Percentiles rank a stretch among this genome's conserved stretches.
Evolutionary conservation across 2,113 vertebrate species (phyloP).

Genomic region (Petrocephalus microphthalmus): DNA sequence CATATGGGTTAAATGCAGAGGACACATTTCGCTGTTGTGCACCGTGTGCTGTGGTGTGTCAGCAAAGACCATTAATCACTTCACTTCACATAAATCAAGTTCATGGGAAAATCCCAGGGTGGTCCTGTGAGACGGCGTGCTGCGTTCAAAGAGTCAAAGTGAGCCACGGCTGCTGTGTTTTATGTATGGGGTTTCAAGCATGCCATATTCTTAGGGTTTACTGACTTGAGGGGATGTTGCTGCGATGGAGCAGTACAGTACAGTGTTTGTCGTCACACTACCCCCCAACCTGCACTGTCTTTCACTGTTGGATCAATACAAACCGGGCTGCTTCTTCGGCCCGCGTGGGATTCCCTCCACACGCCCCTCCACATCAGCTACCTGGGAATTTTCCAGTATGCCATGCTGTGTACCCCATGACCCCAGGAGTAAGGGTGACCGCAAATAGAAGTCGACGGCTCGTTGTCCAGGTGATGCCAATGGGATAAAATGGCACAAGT

Average conservation of each 20-base stretch:
- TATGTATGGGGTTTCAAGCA: neutral
- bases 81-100: neutral
- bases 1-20: no score
- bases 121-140: neutral
- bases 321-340: neutral
- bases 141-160: neutral
- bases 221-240: neutral
- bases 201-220: neutral
- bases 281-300: neutral
- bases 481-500: neutral
- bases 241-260: neutral
- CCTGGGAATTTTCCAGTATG: neutral
- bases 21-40: no score
- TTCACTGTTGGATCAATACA: neutral
- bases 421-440: slow-evolving; percentile 1
- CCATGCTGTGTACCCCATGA: neutral
- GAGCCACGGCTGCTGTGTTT: neutral
- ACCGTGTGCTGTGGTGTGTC: no score
- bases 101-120: neutral
- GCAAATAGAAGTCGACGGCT: neutral
- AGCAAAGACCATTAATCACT: no score
- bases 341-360: neutral
- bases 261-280: neutral
- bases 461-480: neutral
- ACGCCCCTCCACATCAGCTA: neutral